Evolutionary conservation across 2,888 invertebrate genomes (phyloP), one percentile per base, ranked within the genome.

Genomic region (Oegoconia quadripuncta): DNA sequence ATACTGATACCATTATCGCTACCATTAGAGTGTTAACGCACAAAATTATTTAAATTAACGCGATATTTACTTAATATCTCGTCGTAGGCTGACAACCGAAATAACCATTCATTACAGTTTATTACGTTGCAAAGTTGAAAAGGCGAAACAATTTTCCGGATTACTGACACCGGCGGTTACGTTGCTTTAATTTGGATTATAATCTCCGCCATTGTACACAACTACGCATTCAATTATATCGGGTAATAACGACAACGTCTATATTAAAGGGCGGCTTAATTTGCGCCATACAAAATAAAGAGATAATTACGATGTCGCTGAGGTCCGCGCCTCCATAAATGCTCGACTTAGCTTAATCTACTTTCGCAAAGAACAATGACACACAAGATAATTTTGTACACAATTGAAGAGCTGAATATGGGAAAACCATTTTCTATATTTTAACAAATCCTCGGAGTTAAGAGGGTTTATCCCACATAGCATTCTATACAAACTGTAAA

Each of bases 101-200:
- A 37, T 41, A 23, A 25, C 7, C 11, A 33, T 33, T 41, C 32
- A 34, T 40, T 32, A 27, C 35, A 26, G 35, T 32, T 39, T 38
- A 33, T 45, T 43, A 37, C 39, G 25, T 29, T 28, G 18, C 33
- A 25, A 16, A 46, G 50, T 46, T 44, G 37, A 33, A 44, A 44
- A 48, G 51, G 42, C 43, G 39, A 41, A 46, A 46, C 46, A 44
- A 50, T 55, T 51, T 51, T 45, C 39, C 29, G 46, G 47, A 41
- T 46, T 46, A 41, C 34, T 34, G 47, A 37, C 40, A 38, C 39
- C 30, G 30, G 38, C 26, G 36, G 39, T 41, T 28, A 36, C 34
- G 37, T 43, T 43, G 47, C 45, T 39, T 36, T 36, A 36, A 29
- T 36, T 29, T 22, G 36, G 36, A 36, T 27, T 35, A 35, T 32